Evolutionary conservation across 2,113 vertebrate genomes (phyloP), one percentile per base, ranked within the genome.

Genomic region (Atractosteus spatula): DNA sequence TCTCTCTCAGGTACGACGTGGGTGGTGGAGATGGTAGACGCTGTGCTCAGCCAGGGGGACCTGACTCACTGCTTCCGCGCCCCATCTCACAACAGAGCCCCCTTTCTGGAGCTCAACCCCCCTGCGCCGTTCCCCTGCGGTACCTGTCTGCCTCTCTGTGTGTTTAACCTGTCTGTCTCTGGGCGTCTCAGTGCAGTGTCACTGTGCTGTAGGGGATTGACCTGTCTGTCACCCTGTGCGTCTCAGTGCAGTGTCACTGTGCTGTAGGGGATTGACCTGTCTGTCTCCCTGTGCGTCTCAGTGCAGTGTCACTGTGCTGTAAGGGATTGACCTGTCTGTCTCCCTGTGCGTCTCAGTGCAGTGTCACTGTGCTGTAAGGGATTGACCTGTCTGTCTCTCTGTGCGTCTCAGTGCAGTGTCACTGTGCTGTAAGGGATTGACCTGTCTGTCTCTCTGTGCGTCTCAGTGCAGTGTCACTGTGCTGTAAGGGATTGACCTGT

Each of bases 11-110:
- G 77, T 8, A 78, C 77, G 4, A 76, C 77, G 4, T 78, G 77
- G 77, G 41, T 71, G 12, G 70, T 76, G 54, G 73, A 78, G 70
- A 72, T 78, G 11, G 73, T 76, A 42, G 77, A 78, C 3, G 13
- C 43, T 1, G 55, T 78, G 16, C 45, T 51, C 10, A 57, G 12
- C 14, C 56, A 63, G 2, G 77, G 69, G 2, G 70, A 76, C 59
- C 6, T 64, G 5, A 29, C 71, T 2, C 8, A 7, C 7, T 71
- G 73, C 42, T 29, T 62, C 11, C 63, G 62, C 16, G 66, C 55
- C 2, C 77, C 77, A 3, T 63, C 61, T 13, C 8, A 44, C 7
- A 14, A 41, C 3, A 63, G 77, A 56, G 68, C 64, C 12, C 77
- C 77, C 13, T 78, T 78, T 61, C 42, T 78, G 2, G 77, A 78